Evolutionary conservation across 2,113 vertebrate species (phyloP), one percentile per base, ranked within the genome.

Genomic region (Psammodynastes pulverulentus): DNA sequence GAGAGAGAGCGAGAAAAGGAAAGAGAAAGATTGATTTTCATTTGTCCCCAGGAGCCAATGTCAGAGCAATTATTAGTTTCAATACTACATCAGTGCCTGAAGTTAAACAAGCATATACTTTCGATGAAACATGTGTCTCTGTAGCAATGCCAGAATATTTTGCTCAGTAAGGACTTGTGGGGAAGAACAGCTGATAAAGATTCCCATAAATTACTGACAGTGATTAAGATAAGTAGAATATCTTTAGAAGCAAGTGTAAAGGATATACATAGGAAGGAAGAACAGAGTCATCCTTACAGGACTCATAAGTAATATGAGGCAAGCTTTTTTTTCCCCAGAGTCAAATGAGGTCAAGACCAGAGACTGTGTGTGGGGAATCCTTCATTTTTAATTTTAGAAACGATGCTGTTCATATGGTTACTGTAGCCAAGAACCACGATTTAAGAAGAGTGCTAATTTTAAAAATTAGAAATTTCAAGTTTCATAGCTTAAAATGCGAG

Each of bases 21-120:
- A 92, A 95, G 94, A 56, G 34, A 96, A 93, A 48, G 52, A 94
- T 94, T 89, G 96, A 94, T 89, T 96, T 94, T 93, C 53, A 58
- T 95, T 96, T 92, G 13, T 93, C 90, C 93, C 84, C 79, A 93
- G 84, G 34, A 94, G 91, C 94, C 87, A 95, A 92, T 97, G 26
- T 88, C 92, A 91, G 91, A 95, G 95, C 90, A 86, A 96, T 93
- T 45, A 92, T 91, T 53, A 94, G 17, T 29, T 90, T 88, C 56
- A 92, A 84, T 95, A 93, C 95, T 89, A 49, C 84, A 26, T 92
- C 94, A 95, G 92, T 92, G 88, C 45, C 88, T 95, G 79, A 95
- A 95, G 97, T 89, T 34, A 96, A 96, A 94, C 92, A 94, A 97
- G 94, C 88, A 94, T 49, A 58, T 94, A 87, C 87, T 95, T 94